Evolutionary conservation across 1,140 invertebrate species (phyloP), one percentile per base, ranked within the genome.

Genomic region (Drosophila equinoxialis): DNA sequence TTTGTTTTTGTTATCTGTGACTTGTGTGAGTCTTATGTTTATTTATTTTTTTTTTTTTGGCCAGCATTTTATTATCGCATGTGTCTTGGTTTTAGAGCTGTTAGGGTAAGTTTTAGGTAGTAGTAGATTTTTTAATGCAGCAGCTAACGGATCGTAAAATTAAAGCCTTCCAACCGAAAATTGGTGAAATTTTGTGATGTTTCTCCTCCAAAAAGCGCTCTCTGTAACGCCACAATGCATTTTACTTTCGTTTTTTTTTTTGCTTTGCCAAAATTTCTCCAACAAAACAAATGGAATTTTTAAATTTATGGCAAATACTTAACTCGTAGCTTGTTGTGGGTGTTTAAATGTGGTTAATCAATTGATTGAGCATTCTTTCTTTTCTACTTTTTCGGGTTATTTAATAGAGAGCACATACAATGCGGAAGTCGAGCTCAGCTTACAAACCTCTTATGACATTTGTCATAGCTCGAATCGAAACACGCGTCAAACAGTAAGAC

Each of bases 101-200:
- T 72, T 68, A 48, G 37, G 5, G 66, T 54, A 64, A 57, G 48
- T 75, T 75, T 69, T 23, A 51, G 45, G 17, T 51, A 51, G 45
- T 51, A 23, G 41, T 57, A 30, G 30, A 30, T 30, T 30, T 57
- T 59, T 71, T 77, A 41, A 74, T 30, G 30, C 51, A 74, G 75
- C 75, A 77, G 71, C 63, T 59, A 77, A 74, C 71, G 74, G 71
- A 63, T 74, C 75, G 63, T 77, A 71, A 77, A 74, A 69, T 74
- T 77, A 63, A 77, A 72, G 72, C 71, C 58, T 59, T 59, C 14
- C 14, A 77, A 41, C 42, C 67, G 14, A 58, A 77, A 70, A 64
- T 65, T 70, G 75, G 75, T 48, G 75, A 77, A 77, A 77, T 74
- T 74, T 59, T 51, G n/a, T 58, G 30, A 30, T 35, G 30, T 20